Base-by-base conservation (phyloP, 1,140 invertebrate genomes). In the Drosophila punjabiensis region DNA sequence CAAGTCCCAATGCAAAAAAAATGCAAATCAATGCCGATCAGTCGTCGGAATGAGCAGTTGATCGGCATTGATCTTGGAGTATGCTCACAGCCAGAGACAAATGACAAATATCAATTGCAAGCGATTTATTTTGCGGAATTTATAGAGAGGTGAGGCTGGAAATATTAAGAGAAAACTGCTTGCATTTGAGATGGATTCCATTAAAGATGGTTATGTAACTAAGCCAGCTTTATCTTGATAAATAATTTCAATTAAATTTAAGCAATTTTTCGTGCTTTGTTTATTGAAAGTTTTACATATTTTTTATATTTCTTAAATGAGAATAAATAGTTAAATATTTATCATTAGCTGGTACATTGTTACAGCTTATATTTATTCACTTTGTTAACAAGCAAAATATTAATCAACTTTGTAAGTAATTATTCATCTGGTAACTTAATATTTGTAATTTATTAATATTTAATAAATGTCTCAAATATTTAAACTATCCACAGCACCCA, bases 1-100 rank as follows among this genome's bases (percentile, higher is more conserved):
- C 59, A 83, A 84, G 66, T 78, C 76, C 59, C 47, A 69, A 67
- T 39, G 32, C 45, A 47, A 65, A 35, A n/a, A n/a, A 43, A 63
- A 66, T 66, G 64, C 64, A 45, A 66, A 45, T 64, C 64, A 45
- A 35, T 5, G 53, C 33, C 30, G 28, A 69, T 59, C 60, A 67
- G n/a, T n/a, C n/a, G n/a, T n/a, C n/a, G n/a, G n/a, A n/a, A 71
- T 37, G 33, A 20, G 58, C 48, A 50, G 24, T 48, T 20, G 24
- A 7, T 9, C 47, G 28, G 47, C 28, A 43, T 60, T 33, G 37
- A 50, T 62, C 50, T 52, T 45, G 24, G 33, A 35, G 18, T n/a
- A 20, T 62, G 56, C 30, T 45, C 41, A 20, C n/a, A 55, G 33
- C 20, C 8, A 30, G 33, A 30, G 33, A 41, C 18, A 37, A 56